phyloP scores from a whole-genome alignment of 2,113 vertebrate genomes.

The Chascanopsetta lugubris region DNA sequence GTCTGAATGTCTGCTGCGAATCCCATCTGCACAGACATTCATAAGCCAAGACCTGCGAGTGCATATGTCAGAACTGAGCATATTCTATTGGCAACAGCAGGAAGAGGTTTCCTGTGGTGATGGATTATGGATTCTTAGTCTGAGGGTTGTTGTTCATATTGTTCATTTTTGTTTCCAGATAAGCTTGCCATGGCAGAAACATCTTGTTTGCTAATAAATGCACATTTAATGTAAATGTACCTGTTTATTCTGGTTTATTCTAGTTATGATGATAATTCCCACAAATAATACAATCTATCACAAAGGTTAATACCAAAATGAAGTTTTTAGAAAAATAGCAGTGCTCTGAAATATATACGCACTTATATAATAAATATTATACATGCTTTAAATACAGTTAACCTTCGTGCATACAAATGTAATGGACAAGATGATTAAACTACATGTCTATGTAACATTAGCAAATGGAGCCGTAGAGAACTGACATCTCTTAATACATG shows the following conservation, averaged over 20 bases:
- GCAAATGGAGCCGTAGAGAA: conserved; percentile 1
- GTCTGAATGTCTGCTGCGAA: neutral
- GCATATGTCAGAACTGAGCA: neutral
- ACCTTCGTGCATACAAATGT: no score
- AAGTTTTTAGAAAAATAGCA: no score
- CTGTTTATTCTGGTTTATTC: no score
- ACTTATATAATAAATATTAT: no score
- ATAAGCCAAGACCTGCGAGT: conserved; percentile 11
- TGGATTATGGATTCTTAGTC: neutral
- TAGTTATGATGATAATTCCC: no score
- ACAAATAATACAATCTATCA: no score
- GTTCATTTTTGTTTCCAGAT: neutral
- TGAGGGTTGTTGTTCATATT: neutral
- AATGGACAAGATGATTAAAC: no score
- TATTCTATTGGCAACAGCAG: conserved; percentile 14
- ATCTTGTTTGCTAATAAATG: conserved; percentile 34
- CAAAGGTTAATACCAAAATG: no score
- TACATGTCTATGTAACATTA: no score
- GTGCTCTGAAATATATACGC: no score
- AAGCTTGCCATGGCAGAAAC: conserved; percentile 5
- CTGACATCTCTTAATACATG: neutral
- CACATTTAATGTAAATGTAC: conserved; percentile 8
- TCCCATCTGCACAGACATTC: conserved; percentile 18
- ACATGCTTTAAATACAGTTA: no score
- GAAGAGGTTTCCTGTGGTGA: neutral